Conservation (phyloP, 2,888 invertebrate species). For the Trissonchulus latispiculum region DNA sequence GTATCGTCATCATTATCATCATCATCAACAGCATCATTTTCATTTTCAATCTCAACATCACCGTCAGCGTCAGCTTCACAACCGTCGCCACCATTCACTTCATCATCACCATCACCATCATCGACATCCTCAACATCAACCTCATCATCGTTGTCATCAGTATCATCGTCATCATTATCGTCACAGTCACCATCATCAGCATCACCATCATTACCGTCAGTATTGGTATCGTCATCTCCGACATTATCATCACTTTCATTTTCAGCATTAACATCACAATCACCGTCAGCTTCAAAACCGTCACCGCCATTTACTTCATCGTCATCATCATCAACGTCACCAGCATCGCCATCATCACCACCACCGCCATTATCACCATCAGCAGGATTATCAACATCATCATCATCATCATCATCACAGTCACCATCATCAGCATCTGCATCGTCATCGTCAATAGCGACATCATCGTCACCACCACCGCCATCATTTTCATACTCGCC, state of each 20-base stretch:
- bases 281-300: background rate
- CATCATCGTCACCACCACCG: conserved; percentile 1
- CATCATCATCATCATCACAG: no score
- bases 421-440: no score
- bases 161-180: conserved; percentile 4
- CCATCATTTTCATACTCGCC: background rate
- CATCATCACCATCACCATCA: background rate
- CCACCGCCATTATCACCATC: background rate
- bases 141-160: background rate
- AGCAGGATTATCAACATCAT: background rate
- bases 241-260: no score
- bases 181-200: no score
- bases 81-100: background rate
- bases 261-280: no score
- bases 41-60: background rate
- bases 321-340: conserved; percentile 1
- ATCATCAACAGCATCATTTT: background rate
- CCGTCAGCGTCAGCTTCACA: background rate
- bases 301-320: background rate
- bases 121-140: background rate
- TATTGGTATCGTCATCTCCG: background rate
- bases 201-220: conserved; percentile 1
- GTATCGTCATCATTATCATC: background rate
- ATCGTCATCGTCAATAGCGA: background rate
- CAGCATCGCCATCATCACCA: background rate